Evolutionary conservation across 92 coral and sea anemone genomes (phyloP).

Genomic region (Galaxea fascicularis): DNA sequence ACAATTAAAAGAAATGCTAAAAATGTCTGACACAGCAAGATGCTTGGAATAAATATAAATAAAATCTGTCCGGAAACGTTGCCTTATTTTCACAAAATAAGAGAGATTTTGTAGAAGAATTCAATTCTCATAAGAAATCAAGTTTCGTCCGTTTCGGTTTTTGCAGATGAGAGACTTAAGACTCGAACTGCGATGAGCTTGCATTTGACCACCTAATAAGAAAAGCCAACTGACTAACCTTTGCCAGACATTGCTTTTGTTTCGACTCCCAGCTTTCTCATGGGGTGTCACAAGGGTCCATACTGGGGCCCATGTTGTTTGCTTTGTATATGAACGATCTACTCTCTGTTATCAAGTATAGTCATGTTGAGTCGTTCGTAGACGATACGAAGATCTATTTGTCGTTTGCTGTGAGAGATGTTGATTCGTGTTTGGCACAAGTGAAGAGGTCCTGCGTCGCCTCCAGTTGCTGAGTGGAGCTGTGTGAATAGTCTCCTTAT

Average conservation of each 20-base stretch:
- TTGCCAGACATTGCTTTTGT: conserved; percentile 15
- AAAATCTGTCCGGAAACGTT: conserved; percentile 3
- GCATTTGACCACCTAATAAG: conserved; percentile 3
- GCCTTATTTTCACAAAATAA: neutral
- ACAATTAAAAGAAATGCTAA: neutral
- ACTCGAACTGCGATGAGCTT: neutral
- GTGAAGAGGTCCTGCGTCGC: conserved; percentile 14
- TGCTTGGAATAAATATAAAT: neutral
- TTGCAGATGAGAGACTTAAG: neutral
- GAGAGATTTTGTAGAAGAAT: neutral
- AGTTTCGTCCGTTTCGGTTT: neutral
- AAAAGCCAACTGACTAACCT: conserved; percentile 5
- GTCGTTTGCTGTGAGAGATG: conserved; percentile 9
- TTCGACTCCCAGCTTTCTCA: conserved; percentile 17
- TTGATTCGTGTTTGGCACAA: conserved; percentile 7
- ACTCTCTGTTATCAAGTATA: conserved; percentile 1
- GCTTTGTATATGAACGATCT: conserved; percentile 33
- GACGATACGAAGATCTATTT: conserved; percentile 35
- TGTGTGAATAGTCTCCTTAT: conserved; percentile 15
- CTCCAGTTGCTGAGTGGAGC: conserved; percentile 45
- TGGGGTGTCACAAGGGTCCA: conserved; percentile 43
- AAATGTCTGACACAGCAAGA: neutral
- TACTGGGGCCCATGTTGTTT: conserved; percentile 50
- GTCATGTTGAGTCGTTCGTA: conserved; percentile 31
- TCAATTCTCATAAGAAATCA: neutral